Percentiles rank a stretch among this genome's conserved stretches.
Conservation (phyloP, 2,888 invertebrate genomes). For the Apamea monoglypha region DNA sequence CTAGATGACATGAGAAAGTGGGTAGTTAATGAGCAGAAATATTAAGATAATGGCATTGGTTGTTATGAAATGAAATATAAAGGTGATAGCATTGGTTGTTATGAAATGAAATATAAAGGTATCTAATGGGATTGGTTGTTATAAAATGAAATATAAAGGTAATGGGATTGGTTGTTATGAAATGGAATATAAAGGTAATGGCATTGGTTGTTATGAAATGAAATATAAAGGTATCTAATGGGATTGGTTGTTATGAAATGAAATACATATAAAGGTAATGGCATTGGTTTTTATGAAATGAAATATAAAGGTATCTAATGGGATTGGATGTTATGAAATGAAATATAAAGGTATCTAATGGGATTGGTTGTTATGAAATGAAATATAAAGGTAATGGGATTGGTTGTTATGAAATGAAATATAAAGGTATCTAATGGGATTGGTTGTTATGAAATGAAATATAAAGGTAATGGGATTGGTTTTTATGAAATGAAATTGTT, state of each 20-base stretch:
- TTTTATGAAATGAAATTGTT: background rate
- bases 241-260: background rate
- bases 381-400: conserved; percentile 4
- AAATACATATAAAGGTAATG: conserved; percentile 6
- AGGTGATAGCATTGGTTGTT: conserved; percentile 1
- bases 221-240: conserved; percentile 6
- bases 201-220: background rate
- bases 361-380: background rate
- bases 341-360: conserved; percentile 6
- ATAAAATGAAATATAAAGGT: background rate
- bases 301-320: conserved; percentile 6
- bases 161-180: background rate
- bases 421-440: conserved; percentile 9
- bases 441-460: background rate
- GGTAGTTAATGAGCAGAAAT: background rate
- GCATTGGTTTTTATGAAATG: background rate
- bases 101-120: background rate
- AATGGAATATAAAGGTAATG: background rate
- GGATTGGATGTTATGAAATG: background rate
- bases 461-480: conserved; percentile 8
- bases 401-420: background rate
- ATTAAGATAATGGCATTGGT: conserved; percentile 7
- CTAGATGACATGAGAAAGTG: conserved; percentile 19
- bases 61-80: background rate
- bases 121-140: conserved; percentile 6